Evolutionary conservation across 2,888 invertebrate species (phyloP).

Genomic region (Cantharis rustica): DNA sequence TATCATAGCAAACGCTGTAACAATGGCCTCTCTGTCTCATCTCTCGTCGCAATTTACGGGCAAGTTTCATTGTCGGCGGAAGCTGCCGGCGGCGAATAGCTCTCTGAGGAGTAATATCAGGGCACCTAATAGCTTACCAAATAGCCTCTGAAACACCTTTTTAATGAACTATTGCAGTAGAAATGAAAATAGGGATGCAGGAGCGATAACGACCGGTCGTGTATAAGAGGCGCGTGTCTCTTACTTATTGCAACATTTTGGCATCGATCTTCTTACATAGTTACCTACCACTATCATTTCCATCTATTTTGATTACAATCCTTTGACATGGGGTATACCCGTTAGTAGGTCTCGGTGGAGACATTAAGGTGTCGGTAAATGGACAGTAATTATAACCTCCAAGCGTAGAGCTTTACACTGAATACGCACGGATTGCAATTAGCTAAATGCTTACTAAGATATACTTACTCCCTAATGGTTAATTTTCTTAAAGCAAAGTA

Average conservation of each 20-base stretch:
- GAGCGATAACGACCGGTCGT: conserved; percentile 30
- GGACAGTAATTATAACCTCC: conserved; percentile 39
- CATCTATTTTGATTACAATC: conserved; percentile 30
- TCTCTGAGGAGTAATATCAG: conserved; percentile 59
- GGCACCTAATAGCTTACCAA: conserved; percentile 71
- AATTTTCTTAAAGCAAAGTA: conserved; percentile 34
- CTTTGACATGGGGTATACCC: conserved; percentile 31
- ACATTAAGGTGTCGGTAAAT: conserved; percentile 40
- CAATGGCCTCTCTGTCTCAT: conserved; percentile 29
- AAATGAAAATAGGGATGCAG: conserved; percentile 57
- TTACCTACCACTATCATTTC: conserved; percentile 16
- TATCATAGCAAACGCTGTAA: conserved; percentile 22
- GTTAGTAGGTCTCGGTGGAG: conserved; percentile 33
- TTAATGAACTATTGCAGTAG: conserved; percentile 69
- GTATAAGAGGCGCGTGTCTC: conserved; percentile 15
- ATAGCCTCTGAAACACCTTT: conserved; percentile 75
- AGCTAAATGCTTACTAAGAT: conserved; percentile 47
- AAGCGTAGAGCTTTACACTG: conserved; percentile 22
- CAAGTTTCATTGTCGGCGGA: conserved; percentile 58
- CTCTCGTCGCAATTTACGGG: conserved; percentile 31
- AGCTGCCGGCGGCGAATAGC: conserved; percentile 56
- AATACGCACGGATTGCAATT: conserved; percentile 39
- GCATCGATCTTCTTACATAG: conserved; percentile 8
- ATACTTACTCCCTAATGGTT: conserved; percentile 44
- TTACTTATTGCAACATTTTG: conserved; percentile 1